phyloP scores from a whole-genome alignment of 2,113 vertebrate genomes.

The Telmatochromis sp. region DNA sequence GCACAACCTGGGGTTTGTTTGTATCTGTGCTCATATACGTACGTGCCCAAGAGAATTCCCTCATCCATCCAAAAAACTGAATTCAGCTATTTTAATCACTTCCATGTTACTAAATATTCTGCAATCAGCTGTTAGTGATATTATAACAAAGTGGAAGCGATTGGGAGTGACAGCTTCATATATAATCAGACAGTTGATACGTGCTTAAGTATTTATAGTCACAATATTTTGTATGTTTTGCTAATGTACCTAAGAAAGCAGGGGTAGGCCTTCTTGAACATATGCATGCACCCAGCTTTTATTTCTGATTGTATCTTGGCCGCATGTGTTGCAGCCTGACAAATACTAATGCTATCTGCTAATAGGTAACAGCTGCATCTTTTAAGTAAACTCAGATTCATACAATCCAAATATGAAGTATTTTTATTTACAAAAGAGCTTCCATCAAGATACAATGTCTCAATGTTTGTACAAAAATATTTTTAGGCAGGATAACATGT shows the following conservation, averaged over 20 bases:
- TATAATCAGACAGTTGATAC: neutral
- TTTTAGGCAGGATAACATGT: neutral
- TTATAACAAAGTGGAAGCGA: neutral
- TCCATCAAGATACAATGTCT: neutral
- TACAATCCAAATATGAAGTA: neutral
- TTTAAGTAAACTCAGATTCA: neutral
- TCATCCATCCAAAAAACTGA: fast-evolving
- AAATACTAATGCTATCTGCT: neutral
- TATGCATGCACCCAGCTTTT: neutral
- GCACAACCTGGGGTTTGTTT: neutral
- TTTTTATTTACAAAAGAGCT: neutral
- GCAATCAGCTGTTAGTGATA: neutral
- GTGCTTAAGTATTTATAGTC: neutral
- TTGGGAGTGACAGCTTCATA: neutral
- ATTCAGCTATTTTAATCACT: neutral
- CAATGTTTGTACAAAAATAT: fast-evolving
- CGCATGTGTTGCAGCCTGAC: neutral
- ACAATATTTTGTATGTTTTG: neutral
- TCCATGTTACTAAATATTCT: neutral
- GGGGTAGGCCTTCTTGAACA: neutral
- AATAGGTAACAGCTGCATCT: neutral
- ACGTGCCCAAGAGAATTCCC: fast-evolving
- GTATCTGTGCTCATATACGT: neutral
- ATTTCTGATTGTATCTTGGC: neutral
- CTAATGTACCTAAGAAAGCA: neutral